Percentiles rank a stretch among this genome's conserved stretches.
phyloP scores from a whole-genome alignment of 2,888 invertebrate genomes.

The Andricus curvator region DNA sequence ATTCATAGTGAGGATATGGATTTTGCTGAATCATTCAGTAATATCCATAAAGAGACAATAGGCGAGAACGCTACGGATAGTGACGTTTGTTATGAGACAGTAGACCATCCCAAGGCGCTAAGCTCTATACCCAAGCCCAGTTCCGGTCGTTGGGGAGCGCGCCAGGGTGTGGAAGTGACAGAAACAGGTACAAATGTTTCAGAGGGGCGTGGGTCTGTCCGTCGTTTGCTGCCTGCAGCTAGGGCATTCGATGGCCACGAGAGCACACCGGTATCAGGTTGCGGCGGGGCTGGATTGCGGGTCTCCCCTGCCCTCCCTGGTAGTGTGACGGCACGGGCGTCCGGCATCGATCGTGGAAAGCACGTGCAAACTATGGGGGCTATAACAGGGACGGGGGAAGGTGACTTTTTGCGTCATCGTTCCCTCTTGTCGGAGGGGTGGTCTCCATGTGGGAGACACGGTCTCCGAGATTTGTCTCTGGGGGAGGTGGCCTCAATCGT shows the following conservation, averaged over 20 bases:
- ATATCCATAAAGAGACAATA: too few relatives aligned
- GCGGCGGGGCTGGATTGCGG: background rate
- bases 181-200: background rate
- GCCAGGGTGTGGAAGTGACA: background rate
- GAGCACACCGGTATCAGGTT: background rate
- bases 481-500: background rate
- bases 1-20: background rate
- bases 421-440: background rate
- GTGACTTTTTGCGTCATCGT: too few relatives aligned
- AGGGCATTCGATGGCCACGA: too few relatives aligned
- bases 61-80: too few relatives aligned
- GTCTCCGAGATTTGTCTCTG: background rate
- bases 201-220: background rate
- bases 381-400: background rate
- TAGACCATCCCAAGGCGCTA: too few relatives aligned
- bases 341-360: background rate
- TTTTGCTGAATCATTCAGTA: too few relatives aligned
- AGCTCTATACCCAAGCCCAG: too few relatives aligned
- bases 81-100: too few relatives aligned
- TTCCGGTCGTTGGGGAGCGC: background rate
- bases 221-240: background rate
- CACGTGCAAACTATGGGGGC: background rate
- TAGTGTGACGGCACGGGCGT: background rate
- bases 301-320: background rate
- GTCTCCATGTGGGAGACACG: background rate